These are phyloP conservation scores for Edolisoma coerulescens DNA, from an alignment of 2,113 vertebrate species.

Conservation along the genomic window DNA sequence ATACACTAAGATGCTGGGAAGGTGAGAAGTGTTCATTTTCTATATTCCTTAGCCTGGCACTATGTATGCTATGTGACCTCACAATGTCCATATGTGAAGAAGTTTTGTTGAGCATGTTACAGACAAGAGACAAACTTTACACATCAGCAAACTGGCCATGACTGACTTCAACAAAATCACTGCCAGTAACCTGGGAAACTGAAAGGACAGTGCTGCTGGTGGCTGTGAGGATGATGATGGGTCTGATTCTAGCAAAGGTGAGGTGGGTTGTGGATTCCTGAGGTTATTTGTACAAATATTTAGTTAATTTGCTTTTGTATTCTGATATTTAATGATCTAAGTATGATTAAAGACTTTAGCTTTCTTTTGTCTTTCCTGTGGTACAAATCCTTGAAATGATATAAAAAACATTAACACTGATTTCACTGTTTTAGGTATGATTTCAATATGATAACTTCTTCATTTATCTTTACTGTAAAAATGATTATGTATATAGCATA, in stretches of 20 bases:
- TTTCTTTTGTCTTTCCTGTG: not conserved
- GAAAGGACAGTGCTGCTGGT: not conserved
- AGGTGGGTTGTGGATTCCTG: not conserved
- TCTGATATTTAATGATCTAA: not conserved
- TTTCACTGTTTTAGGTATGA: not conserved
- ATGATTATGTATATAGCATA: not conserved
- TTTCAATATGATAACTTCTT: not conserved
- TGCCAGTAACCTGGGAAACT: not conserved
- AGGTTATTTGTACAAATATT: not conserved
- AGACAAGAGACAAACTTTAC: not conserved
- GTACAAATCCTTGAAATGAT: not conserved
- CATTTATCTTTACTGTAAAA: conserved; percentile 30
- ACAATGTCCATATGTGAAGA: not conserved
- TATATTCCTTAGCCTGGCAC: not conserved
- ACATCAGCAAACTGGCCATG: fast-evolving
- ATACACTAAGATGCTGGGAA: not conserved
- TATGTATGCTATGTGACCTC: not conserved
- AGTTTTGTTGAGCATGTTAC: not conserved
- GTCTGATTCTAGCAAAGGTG: not conserved
- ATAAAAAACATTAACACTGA: not conserved
- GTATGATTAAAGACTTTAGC: not conserved
- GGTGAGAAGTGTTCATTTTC: not conserved
- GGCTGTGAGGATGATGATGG: not conserved
- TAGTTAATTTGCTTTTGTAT: not conserved
- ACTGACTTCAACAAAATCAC: not conserved